Conservation (phyloP, 2,888 invertebrate genomes). For the Panzeria rudis region DNA sequence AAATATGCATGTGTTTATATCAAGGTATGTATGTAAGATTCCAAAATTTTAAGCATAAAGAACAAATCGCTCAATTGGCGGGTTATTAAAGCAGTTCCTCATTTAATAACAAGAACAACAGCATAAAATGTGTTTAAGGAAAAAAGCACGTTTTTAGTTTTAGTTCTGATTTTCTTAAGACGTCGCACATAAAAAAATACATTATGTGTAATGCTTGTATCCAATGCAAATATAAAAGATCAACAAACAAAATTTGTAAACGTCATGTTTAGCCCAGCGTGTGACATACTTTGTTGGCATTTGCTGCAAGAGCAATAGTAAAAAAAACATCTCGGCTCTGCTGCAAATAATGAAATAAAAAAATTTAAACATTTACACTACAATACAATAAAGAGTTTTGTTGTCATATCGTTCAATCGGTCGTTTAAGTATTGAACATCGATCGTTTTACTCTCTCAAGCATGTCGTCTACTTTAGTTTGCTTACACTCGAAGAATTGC, state of each 20-base stretch:
- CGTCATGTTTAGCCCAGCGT: slow-evolving; percentile 67
- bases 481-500: slow-evolving; percentile 34
- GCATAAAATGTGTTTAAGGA: slow-evolving; percentile 40
- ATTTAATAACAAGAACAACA: not conserved
- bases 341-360: slow-evolving; percentile 19
- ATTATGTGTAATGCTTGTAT: slow-evolving; percentile 22
- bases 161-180: slow-evolving; percentile 57
- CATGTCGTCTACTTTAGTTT: slow-evolving; percentile 3
- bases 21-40: not conserved
- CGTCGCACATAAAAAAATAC: slow-evolving; percentile 50
- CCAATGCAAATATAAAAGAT: slow-evolving; percentile 33
- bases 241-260: slow-evolving; percentile 63
- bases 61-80: slow-evolving; percentile 18
- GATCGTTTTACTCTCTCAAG: slow-evolving; percentile 60
- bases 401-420: slow-evolving; percentile 69
- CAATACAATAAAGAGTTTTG: slow-evolving; percentile 45
- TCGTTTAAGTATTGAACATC: slow-evolving; percentile 72
- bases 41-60: not conserved
- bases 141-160: slow-evolving; percentile 66
- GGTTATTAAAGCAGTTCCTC: not conserved
- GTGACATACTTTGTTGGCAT: slow-evolving; percentile 63
- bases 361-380: slow-evolving; percentile 13
- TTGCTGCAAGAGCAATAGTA: slow-evolving; percentile 29
- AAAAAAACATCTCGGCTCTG: slow-evolving; percentile 20
- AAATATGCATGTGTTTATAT: not conserved